Conservation (phyloP, 2,888 invertebrate genomes). For the Sylvicola cinctus region DNA sequence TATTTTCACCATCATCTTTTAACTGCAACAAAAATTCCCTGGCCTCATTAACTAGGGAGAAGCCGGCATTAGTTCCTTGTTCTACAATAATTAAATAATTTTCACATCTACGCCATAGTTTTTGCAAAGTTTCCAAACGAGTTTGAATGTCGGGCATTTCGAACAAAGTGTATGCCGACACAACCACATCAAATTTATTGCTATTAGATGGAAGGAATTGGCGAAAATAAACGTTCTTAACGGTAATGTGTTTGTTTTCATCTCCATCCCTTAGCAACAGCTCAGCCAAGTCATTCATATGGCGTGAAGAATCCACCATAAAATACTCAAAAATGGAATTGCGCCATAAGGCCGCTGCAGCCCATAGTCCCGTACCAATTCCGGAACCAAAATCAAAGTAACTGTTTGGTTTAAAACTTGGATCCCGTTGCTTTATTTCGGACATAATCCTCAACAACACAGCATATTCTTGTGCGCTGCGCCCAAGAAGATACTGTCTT, state of each 20-base stretch:
- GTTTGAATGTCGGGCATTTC: slow-evolving; percentile 48
- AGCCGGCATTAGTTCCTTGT: slow-evolving; percentile 64
- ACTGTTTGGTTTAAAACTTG: slow-evolving; percentile 46
- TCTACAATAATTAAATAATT: slow-evolving; percentile 68
- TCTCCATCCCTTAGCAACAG: slow-evolving; percentile 44
- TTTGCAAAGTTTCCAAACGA: slow-evolving; percentile 47
- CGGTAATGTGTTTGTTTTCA: slow-evolving; percentile 33
- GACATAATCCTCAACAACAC: slow-evolving; percentile 44
- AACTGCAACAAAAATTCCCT: slow-evolving; percentile 55
- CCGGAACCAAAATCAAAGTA: slow-evolving; percentile 89
- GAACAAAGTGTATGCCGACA: slow-evolving; percentile 60
- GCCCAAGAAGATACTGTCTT: slow-evolving; percentile 46
- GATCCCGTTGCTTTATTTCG: slow-evolving; percentile 45
- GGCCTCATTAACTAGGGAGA: slow-evolving; percentile 62
- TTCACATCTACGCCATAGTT: slow-evolving; percentile 71
- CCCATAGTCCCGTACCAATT: slow-evolving; percentile 72
- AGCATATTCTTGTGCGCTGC: slow-evolving; percentile 58
- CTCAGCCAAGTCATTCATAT: slow-evolving; percentile 67
- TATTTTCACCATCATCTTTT: slow-evolving; percentile 25
- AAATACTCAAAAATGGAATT: slow-evolving; percentile 57
- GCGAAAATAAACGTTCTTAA: slow-evolving; percentile 46
- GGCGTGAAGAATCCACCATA: slow-evolving; percentile 59
- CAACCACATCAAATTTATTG: slow-evolving; percentile 49
- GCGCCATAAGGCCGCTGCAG: slow-evolving; percentile 51
- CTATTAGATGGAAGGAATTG: slow-evolving; percentile 59